Evolutionary conservation across 2,113 vertebrate genomes (phyloP).

Genomic region (Poicephalus gulielmi): DNA sequence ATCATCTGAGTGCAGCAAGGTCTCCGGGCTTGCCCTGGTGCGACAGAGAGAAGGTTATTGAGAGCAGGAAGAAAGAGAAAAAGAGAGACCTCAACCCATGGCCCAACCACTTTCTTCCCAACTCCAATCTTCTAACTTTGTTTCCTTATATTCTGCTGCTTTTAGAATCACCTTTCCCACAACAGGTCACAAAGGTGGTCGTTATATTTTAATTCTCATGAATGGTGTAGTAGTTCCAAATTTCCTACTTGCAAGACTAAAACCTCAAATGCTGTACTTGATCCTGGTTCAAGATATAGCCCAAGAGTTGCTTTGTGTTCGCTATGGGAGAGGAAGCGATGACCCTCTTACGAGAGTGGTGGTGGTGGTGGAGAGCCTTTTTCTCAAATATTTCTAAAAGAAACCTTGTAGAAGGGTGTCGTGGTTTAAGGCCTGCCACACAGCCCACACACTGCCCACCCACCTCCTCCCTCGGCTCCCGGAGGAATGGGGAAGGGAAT

Average conservation of each 20-base stretch:
- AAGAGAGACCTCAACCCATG: neutral
- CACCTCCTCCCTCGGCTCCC: too few relatives aligned
- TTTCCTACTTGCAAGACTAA: neutral
- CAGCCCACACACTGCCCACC: too few relatives aligned
- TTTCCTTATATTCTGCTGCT: neutral
- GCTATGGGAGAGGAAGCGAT: rapidly evolving
- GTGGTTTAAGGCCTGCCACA: too few relatives aligned
- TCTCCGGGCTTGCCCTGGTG: neutral
- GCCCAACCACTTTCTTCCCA: neutral
- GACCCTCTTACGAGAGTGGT: neutral
- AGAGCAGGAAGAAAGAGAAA: neutral
- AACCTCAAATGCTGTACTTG: neutral
- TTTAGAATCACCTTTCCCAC: neutral
- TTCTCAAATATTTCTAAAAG: neutral
- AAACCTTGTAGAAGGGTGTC: neutral
- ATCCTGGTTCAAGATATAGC: neutral
- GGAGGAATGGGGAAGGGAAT: too few relatives aligned
- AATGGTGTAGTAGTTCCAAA: neutral
- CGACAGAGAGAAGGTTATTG: neutral
- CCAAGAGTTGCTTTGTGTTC: neutral
- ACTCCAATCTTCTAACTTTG: rapidly evolving
- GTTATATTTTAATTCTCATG: neutral
- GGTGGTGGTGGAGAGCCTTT: neutral
- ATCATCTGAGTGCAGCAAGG: rapidly evolving
- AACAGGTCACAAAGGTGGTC: neutral